Conservation (phyloP, 2,113 vertebrate species). For the Nipponia nippon region DNA sequence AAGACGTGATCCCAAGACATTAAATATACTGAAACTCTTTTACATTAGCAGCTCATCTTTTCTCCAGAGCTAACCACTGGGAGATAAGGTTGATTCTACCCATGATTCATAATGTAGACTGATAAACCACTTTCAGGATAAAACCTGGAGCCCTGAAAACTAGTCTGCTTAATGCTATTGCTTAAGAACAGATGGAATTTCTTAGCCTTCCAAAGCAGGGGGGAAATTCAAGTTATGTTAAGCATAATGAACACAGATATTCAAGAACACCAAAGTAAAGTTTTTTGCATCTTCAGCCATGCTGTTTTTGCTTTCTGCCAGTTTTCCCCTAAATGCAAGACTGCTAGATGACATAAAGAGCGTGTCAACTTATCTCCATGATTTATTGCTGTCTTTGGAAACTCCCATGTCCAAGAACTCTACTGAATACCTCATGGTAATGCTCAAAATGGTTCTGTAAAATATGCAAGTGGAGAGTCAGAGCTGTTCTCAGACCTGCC, state of each 20-base stretch:
- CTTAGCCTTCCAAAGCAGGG: not conserved
- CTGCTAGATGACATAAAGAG: not conserved
- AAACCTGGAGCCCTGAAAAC: not conserved
- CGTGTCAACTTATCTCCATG: not conserved
- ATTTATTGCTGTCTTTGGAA: not conserved
- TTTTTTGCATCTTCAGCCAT: not conserved
- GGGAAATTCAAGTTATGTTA: not conserved
- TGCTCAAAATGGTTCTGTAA: not conserved
- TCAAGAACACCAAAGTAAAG: not conserved
- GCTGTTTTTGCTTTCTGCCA: not conserved
- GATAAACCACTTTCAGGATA: not conserved
- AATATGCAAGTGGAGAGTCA: fast-evolving
- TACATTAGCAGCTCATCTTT: not conserved
- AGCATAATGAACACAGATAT: fast-evolving
- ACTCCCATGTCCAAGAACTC: not conserved
- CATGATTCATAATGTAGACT: not conserved
- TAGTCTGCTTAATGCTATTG: not conserved
- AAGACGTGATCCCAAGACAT: not conserved
- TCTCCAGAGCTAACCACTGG: not conserved
- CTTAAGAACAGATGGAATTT: not conserved
- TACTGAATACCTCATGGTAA: not conserved
- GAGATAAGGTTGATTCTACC: not conserved
- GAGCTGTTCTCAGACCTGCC: not conserved
- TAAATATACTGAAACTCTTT: not conserved
- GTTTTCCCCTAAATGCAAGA: not conserved